phyloP scores from a whole-genome alignment of 2,888 invertebrate genomes.

The Eurois occulta region DNA sequence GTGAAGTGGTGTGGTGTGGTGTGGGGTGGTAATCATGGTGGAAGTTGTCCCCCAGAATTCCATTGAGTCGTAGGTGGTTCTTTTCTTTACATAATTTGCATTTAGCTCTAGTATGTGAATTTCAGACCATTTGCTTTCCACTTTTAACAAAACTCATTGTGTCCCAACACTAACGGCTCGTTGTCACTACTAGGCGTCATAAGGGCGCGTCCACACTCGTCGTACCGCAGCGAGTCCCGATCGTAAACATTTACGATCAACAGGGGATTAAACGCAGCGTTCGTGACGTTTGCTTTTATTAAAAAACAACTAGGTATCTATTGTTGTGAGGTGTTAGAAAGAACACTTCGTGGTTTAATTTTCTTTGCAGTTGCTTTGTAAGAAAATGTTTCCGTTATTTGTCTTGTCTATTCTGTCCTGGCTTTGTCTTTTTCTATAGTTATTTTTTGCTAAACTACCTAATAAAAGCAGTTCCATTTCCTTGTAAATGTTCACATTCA shows the following conservation, averaged over 20 bases:
- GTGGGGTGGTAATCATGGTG: no score
- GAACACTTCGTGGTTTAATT: slow-evolving; percentile 38
- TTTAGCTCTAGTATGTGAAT: not conserved
- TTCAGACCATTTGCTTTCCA: not conserved
- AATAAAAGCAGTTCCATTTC: not conserved
- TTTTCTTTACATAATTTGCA: not conserved
- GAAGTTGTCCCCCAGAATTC: accelerated
- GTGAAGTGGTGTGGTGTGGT: no score
- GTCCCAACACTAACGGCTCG: slow-evolving; percentile 68
- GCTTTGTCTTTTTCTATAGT: slow-evolving; percentile 4
- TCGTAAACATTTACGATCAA: slow-evolving; percentile 89
- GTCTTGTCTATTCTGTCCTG: not conserved
- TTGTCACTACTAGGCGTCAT: slow-evolving; percentile 86
- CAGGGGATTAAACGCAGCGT: slow-evolving; percentile 83
- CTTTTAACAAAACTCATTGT: slow-evolving; percentile 64
- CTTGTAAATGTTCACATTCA: not conserved
- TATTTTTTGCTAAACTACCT: not conserved
- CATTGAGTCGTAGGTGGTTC: not conserved
- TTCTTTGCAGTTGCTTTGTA: slow-evolving; percentile 21
- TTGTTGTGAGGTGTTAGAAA: slow-evolving; percentile 60
- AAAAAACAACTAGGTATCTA: slow-evolving; percentile 76
- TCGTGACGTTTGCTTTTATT: slow-evolving; percentile 86
- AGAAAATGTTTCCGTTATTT: slow-evolving; percentile 14
- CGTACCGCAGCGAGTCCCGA: slow-evolving; percentile 82
- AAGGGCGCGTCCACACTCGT: slow-evolving; percentile 81